A percentile compares a stretch with the other conserved stretches of the same genome.
These are phyloP conservation scores for Echinops telfairi DNA, from an alignment of 2,113 vertebrate species.

Conservation along the genomic window DNA sequence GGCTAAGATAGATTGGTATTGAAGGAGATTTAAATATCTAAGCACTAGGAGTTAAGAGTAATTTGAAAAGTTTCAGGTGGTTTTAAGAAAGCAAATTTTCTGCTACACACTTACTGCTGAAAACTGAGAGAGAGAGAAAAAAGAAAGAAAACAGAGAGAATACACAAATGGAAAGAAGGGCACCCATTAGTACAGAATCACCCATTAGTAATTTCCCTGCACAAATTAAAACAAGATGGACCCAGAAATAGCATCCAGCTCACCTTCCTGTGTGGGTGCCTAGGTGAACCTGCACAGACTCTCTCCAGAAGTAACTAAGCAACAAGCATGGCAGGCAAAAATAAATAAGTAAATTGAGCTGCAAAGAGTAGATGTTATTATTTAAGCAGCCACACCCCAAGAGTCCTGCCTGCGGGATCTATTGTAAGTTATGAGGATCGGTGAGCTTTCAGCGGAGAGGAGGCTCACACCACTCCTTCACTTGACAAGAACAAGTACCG, in stretches of 20 bases:
- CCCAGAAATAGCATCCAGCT: constrained; percentile 23
- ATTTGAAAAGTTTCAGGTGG: constrained; percentile 51
- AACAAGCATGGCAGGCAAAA: neutral
- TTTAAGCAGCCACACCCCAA: neutral
- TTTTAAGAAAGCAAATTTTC: constrained; percentile 66
- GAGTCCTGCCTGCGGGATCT: neutral
- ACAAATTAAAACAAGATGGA: constrained; percentile 37
- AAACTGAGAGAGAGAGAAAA: constrained; percentile 18
- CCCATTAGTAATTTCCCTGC: constrained; percentile 44
- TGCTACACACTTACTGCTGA: constrained; percentile 40
- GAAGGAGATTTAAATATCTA: constrained; percentile 6
- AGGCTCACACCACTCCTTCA: constrained; percentile 53
- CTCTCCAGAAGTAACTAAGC: neutral
- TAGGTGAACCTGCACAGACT: neutral
- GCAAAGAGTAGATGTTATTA: neutral
- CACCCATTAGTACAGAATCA: constrained; percentile 12
- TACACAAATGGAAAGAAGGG: constrained; percentile 50
- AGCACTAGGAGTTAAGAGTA: neutral
- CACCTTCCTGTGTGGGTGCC: neutral
- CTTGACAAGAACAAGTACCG: constrained; percentile 23
- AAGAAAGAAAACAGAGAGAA: neutral
- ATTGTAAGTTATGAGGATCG: neutral
- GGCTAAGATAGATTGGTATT: neutral
- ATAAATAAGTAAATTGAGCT: neutral
- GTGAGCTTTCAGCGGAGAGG: neutral